Base-by-base conservation (phyloP, 2,113 vertebrate genomes). In the Cranoglanis bouderius region DNA sequence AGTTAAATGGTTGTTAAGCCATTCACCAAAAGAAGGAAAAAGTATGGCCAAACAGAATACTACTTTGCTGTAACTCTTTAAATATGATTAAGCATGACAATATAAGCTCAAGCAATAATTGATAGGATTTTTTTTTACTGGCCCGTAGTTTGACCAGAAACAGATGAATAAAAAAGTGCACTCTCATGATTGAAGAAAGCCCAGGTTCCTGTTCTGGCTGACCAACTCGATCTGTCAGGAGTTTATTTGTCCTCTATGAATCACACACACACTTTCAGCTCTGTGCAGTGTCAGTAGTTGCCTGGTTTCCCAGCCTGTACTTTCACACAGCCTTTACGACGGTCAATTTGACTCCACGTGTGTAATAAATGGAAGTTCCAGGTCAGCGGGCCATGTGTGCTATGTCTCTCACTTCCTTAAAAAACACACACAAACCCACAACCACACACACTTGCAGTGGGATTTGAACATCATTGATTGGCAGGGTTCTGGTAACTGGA, bases 371-470 rank as follows among this genome's bases (percentile, higher is more conserved):
- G 70, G 88, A 88, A 85, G 88, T 85, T 63, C 46, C 88, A 80
- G 88, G 88, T 88, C 88, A 88, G 83, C 83, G 55, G 82, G 82
- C 88, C 88, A 88, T 88, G 88, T 88, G 88, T 65, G 83, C 88
- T 84, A 59, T 85, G 82, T 88, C 88, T 88, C 26, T 88, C 57
- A 67, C 83, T 88, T 61, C 57, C 88, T 85, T 67, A 67, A 78
- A 88, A 24, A 80, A 72, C 63, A 55, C 87, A 88, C 59, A 72
- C 29, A 61, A 7, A 49, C 46, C 29, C 63, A 85, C 55, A 70
- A 49, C 6, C 53, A 87, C 70, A 46, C 40, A 81, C 29, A 43
- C 70, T 57, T 7, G 13, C 70, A 43, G 51, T 51, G 38, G 82
- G 57, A 77, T 77, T 81, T 84, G 82, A 67, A 61, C 59, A 88